Base-by-base conservation (phyloP, 2,113 vertebrate species). In the Psilopsiagon aymara region DNA sequence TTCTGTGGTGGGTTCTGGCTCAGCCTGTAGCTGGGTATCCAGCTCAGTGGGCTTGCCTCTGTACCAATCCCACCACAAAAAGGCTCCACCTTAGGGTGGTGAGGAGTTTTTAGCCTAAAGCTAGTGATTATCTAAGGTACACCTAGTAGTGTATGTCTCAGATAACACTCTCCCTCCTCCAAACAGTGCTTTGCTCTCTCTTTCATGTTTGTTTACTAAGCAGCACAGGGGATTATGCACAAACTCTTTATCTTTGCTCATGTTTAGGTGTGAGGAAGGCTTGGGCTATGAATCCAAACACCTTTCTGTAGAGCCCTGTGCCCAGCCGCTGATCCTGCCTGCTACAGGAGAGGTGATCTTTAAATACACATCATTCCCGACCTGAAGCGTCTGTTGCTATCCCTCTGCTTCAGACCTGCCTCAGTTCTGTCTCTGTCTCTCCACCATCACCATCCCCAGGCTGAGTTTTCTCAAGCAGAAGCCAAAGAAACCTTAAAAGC, bases 401-500 rank as follows among this genome's bases (percentile, higher is more conserved):
- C 37, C 60, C 39, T 10, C 13, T 17, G 13, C 63, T 7, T 9
- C 13, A 59, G 21, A 59, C 57, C 33, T 35, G 57, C n/a, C 33
- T 35, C 13, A 24, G 33, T 35, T 59, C 80, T 3, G 1, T 33
- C n/a, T 49, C 49, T 33, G 37, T 27, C 33, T 79, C 62, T 18
- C 17, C 39, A 43, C 69, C 51, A 0, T 5, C 49, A 55, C 59
- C 25, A 47, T 86, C n/a, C 46, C 78, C 78, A 59, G 28, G 11
- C 41, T 53, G 46, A 66, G 70, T 37, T 80, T 85, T n/a, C 67
- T 88, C 78, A 33, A 82, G 90, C 86, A 91, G 73, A 94, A 95
- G n/a, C 80, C 90, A 73, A 85, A 82, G 14, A 53, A 80, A 80
- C 62, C 75, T 84, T 73, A 94, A 92, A 92, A 86, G 76, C 82